These are phyloP conservation scores for Sinosuthora webbiana DNA, from an alignment of 2,113 vertebrate species.

Conservation along the genomic window DNA sequence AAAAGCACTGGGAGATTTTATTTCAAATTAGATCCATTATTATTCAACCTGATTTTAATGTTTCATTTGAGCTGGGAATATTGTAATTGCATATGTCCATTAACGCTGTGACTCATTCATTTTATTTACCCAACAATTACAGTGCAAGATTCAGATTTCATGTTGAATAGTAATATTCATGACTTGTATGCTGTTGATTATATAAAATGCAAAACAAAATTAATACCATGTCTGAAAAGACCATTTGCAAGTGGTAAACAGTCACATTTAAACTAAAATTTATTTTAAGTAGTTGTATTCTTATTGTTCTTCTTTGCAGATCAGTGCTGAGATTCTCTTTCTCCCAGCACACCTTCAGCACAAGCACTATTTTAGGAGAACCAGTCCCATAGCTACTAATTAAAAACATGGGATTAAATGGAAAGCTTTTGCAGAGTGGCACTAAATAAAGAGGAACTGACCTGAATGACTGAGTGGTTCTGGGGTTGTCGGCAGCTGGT, in stretches of 20 bases:
- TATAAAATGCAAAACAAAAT: not conserved
- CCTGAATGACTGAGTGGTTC: slow-evolving; percentile 87
- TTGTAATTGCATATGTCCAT: not conserved
- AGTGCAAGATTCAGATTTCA: not conserved
- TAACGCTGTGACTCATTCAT: not conserved
- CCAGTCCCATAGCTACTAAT: not conserved
- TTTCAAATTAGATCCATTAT: not conserved
- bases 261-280: not conserved
- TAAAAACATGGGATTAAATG: not conserved
- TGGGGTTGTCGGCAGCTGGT: slow-evolving; percentile 79
- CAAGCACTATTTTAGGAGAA: not conserved
- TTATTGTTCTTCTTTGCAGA: not conserved
- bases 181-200: not conserved
- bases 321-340: not conserved
- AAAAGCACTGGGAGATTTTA: not conserved
- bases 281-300: not conserved
- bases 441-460: slow-evolving; percentile 35
- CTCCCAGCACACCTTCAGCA: not conserved
- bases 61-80: not conserved
- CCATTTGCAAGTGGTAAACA: not conserved
- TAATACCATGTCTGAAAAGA: not conserved
- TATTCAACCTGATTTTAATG: not conserved
- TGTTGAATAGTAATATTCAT: not conserved
- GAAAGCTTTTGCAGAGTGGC: not conserved
- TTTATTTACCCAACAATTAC: not conserved